These are phyloP conservation scores for Zygaena filipendulae DNA, from an alignment of 2,888 invertebrate species.

Conservation along the genomic window DNA sequence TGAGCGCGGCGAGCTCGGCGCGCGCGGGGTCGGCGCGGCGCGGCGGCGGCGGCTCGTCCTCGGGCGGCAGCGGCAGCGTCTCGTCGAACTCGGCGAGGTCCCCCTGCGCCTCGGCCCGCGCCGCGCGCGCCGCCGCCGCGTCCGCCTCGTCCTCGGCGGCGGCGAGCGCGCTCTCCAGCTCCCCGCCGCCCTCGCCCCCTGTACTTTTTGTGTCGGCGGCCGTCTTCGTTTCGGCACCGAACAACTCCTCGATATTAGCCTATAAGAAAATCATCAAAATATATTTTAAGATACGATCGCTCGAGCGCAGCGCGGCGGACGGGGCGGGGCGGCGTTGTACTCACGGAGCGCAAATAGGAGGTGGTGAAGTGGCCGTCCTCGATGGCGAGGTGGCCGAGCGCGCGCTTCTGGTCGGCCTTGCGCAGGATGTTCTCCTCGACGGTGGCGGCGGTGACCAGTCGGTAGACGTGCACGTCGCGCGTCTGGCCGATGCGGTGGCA, in stretches of 20 bases:
- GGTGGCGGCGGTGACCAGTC: slow-evolving; percentile 95
- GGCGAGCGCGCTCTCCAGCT: slow-evolving; percentile 76
- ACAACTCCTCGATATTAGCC: slow-evolving; percentile 93
- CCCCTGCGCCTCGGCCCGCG: slow-evolving; percentile 89
- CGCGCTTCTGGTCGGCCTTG: slow-evolving; percentile 97
- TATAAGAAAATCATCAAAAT: no score
- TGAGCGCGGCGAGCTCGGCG: slow-evolving; percentile 34
- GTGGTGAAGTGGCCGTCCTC: slow-evolving; percentile 99
- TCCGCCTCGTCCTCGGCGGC: slow-evolving; percentile 96
- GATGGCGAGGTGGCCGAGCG: slow-evolving; percentile 96
- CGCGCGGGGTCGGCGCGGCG: slow-evolving; percentile 13
- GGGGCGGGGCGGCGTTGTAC: slow-evolving; percentile 5
- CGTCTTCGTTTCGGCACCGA: slow-evolving; percentile 75
- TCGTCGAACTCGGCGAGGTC: slow-evolving; percentile 97
- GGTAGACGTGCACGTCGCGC: slow-evolving; percentile 97
- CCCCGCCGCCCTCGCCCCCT: slow-evolving; percentile 67
- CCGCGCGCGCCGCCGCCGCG: slow-evolving; percentile 88
- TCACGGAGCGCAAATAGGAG: slow-evolving; percentile 85
- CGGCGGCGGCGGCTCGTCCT: slow-evolving; percentile 57
- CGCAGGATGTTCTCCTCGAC: slow-evolving; percentile 99
- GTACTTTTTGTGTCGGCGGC: no score
- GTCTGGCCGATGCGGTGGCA: slow-evolving; percentile 99
- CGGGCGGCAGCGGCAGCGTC: slow-evolving; percentile 80
- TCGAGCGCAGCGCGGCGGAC: not conserved
- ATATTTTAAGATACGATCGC: slow-evolving; percentile 16